Evolutionary conservation across 2,888 invertebrate genomes (phyloP), one percentile per base, ranked within the genome.

Genomic region (Dichetophora obliterata): DNA sequence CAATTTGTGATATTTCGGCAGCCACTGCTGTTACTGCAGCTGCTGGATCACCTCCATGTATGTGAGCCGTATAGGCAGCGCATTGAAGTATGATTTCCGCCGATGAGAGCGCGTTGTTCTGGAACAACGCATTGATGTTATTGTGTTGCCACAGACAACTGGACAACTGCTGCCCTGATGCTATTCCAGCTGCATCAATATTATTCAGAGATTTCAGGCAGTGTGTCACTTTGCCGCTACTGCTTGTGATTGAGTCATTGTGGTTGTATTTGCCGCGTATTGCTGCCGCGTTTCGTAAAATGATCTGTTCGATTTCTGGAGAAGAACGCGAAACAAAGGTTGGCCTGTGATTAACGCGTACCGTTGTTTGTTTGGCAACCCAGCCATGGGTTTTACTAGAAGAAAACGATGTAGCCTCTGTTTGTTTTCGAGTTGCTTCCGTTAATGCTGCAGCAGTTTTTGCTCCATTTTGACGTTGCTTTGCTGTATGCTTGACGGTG

Each of bases 81-180:
- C 84, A 86, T 70, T 86, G 87, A 16, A 86, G 75, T n/a, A 86
- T 83, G 9, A 86, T 84, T 77, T 86, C 86, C 8, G 85, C 84
- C 4, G 87, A 83, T 3, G 84, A 81, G 54, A 80, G 79, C 2
- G 76, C 75, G 11, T 80, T 77, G 6, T 80, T 70, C 16, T 74
- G 82, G 34, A 52, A 70, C 8, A 77, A 72, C 9, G 54, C 59
- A 5, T 77, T 78, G 4, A 66, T 68, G n/a, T 81, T 79, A 37
- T 80, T 82, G 5, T 83, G 80, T 75, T 86, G 87, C 86, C 87
- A 87, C 70, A 86, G 83, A 48, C 87, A 87, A 4, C 77, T 50
- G 0, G 86, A n/a, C n/a, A n/a, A 83, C 1, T 57, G 24, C 9
- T 24, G 19, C 54, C 14, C 54, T 54, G 6, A 22, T 16, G 54